phyloP scores from a whole-genome alignment of 2,797 vertebrate species.

The Sebastes vulpes region DNA sequence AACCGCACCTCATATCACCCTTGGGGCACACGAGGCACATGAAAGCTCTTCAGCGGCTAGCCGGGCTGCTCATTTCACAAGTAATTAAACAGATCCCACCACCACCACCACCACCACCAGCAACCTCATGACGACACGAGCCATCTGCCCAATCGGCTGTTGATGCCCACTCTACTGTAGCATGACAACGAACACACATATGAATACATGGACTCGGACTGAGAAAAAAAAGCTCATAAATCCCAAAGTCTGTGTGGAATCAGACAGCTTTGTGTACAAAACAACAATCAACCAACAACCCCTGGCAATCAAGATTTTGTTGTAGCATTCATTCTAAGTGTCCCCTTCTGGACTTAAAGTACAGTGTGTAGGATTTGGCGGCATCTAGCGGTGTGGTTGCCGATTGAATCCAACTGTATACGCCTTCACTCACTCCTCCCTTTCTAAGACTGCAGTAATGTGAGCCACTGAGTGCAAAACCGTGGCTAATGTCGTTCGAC shows the following conservation, averaged over 20 bases:
- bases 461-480: too few relatives aligned
- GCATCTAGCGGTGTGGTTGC: too few relatives aligned
- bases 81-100: slow-evolving; percentile 92
- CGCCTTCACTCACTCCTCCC: too few relatives aligned
- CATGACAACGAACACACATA: slow-evolving; percentile 15
- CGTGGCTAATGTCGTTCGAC: fast-evolving
- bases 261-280: background rate
- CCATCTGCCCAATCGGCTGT: slow-evolving; percentile 93
- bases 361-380: too few relatives aligned
- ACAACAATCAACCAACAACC: background rate
- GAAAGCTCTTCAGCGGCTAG: slow-evolving; percentile 84
- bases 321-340: background rate
- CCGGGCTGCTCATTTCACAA: slow-evolving; percentile 89
- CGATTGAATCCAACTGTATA: too few relatives aligned
- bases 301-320: background rate
- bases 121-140: slow-evolving; percentile 84
- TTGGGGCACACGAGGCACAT: slow-evolving; percentile 19
- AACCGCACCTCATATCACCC: background rate
- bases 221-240: background rate
- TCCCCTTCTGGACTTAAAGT: background rate
- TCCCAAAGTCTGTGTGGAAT: background rate
- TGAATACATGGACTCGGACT: background rate
- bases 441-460: too few relatives aligned
- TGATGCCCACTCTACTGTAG: slow-evolving; percentile 62
- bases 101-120: slow-evolving; percentile 62